Evolutionary conservation across 2,113 vertebrate genomes (phyloP), one percentile per base, ranked within the genome.

Genomic region (Rhinolophus sinicus): DNA sequence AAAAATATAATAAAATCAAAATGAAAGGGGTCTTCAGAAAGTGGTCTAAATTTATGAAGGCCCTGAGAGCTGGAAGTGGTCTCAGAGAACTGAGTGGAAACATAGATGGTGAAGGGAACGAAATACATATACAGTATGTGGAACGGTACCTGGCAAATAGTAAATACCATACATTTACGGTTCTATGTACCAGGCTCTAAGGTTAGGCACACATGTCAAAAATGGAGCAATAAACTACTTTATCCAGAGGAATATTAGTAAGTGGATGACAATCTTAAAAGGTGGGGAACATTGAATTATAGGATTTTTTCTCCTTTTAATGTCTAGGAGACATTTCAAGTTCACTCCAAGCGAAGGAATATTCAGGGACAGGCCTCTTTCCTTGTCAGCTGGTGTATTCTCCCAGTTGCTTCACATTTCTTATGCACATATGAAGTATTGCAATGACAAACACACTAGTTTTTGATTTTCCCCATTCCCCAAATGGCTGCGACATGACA

Each of bases 1-100:
- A 78, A 82, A 86, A 56, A 86, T 60, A 47, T 8, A 86, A 58
- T 81, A 69, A 93, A 95, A 69, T 86, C 3, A 88, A 76, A 95
- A 92, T 52, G 6, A 95, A 90, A 69, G 12, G 2, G 13, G 47
- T 84, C 93, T 96, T 89, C 77, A 67, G 52, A 93, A 94, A 92
- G 47, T n/a, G 10, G 21, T 8, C 33, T 88, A 91, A 92, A 82
- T 76, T 69, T 80, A 96, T 3, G 12, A 65, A 52, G 58, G 4
- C 30, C 14, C 44, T n/a, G 11, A 92, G 22, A 89, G 38, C 50
- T 70, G 7, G 33, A 90, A 52, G n/a, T 19, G 64, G 64, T 69
- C 50, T 87, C 60, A 92, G 35, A 69, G 69, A 92, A 93, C 4
- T 80, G 38, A 83, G 33, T 75, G 54, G 76, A 95, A 90, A 83